A percentile compares a stretch with the other conserved stretches of the same genome.
Conservation (phyloP, 2,888 invertebrate species). For the Drosophila sordidula region DNA sequence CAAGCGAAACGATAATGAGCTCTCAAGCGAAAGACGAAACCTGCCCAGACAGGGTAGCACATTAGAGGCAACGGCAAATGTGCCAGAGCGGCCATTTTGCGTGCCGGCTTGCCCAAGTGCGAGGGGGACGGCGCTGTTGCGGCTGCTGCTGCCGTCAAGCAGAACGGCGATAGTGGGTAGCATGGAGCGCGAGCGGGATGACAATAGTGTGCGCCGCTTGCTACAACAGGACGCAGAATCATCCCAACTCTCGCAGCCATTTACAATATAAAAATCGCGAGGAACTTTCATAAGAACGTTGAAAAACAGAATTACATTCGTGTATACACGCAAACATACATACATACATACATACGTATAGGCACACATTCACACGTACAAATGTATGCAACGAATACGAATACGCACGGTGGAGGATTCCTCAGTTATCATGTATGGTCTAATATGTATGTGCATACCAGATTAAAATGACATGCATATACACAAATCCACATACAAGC, state of each 20-base stretch:
- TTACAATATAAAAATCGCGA: conserved; percentile 46
- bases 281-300: conserved; percentile 53
- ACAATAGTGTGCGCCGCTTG: conserved; percentile 10
- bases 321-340: conserved; percentile 2
- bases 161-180: conserved; percentile 25
- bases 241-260: conserved; percentile 44
- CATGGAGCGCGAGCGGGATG: conserved; percentile 17
- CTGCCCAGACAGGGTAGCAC: conserved; percentile 63
- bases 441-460: not conserved
- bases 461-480: not conserved
- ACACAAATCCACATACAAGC: not conserved
- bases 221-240: conserved; percentile 55
- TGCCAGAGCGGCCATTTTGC: conserved; percentile 62
- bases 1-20: conserved; percentile 84
- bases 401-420: conserved; percentile 4
- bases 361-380: too few species aligned
- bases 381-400: conserved; percentile 3
- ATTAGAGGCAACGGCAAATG: conserved; percentile 42
- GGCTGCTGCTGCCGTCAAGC: not conserved
- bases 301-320: conserved; percentile 28
- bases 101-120: conserved; percentile 1
- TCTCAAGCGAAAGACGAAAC: conserved; percentile 81
- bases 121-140: conserved; percentile 29
- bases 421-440: not conserved
- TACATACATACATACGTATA: not conserved